Evolutionary conservation across 2,113 vertebrate genomes (phyloP), one percentile per base, ranked within the genome.

Genomic region (Dissostichus mawsoni): DNA sequence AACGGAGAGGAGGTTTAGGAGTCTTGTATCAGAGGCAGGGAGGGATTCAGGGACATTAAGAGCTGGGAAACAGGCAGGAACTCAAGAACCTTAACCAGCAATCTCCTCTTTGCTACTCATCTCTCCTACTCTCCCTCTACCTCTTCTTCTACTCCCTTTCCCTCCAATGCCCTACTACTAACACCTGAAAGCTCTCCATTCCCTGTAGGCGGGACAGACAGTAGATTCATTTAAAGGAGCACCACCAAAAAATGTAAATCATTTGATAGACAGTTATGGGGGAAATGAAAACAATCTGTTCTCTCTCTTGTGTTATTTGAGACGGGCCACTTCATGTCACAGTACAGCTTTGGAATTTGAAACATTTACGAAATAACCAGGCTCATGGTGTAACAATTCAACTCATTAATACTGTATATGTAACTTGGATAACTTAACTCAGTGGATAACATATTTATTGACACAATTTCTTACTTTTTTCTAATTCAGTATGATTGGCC

Each of bases 191-290:
- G 80, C 83, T 84, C 75, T 45, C 84, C 87, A 82, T 87, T 64
- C 76, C 84, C 83, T 63, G 63, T 87, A 89, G 84, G 57, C 44
- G 61, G 70, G 81, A 80, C 80, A 90, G 89, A 79, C 61, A 6
- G 3, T 84, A 83, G 81, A 85, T 62, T 63, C 69, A 68, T 68
- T 70, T 44, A 71, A 79, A 0, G 8, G 79, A 83, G 87, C 90
- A 90, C 92, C 88, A 89, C 89, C 89, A 92, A 92, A 92, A 92
- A 87, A 83, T 53, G 7, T 29, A 87, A 88, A 93, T 89, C 89
- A 91, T 93, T 93, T 92, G 87, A 92, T 85, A 83, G 79, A 79
- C 83, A 77, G 79, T 83, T 68, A 11, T 29, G 55, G 48, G 79
- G 82, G 72, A 85, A 77, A 74, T 65, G 7, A 72, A 90, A 86